phyloP scores from a whole-genome alignment of 2,888 invertebrate species.

The Perizoma flavofasciatum region DNA sequence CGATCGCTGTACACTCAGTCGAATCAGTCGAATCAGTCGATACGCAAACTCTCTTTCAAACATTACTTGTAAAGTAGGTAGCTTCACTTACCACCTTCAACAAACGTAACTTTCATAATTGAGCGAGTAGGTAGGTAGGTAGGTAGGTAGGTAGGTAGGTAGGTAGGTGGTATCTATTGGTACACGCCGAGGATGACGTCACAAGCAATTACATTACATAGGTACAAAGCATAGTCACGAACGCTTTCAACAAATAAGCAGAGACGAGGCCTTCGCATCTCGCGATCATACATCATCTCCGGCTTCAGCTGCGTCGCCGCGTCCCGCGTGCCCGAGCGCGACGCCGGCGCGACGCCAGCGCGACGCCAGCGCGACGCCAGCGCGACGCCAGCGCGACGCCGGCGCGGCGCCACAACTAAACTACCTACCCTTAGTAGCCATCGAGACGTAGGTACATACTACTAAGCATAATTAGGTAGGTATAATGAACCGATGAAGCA shows the following conservation, averaged over 20 bases:
- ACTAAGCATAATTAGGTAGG: background rate
- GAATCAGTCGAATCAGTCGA: too few species aligned
- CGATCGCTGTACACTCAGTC: too few species aligned
- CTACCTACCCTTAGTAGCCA: too few species aligned
- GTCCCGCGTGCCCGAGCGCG: background rate
- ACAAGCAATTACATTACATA: slow-evolving; percentile 11
- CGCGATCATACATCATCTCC: slow-evolving; percentile 20
- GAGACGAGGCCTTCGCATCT: slow-evolving; percentile 20
- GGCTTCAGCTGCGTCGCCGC: slow-evolving; percentile 1
- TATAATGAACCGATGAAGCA: too few species aligned
- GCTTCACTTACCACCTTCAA: too few species aligned
- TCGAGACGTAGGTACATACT: too few species aligned
- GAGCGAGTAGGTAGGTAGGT: background rate
- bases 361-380: too few species aligned
- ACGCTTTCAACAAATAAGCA: slow-evolving; percentile 12
- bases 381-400: too few species aligned
- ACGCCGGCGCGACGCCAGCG: too few species aligned
- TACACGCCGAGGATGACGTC: slow-evolving; percentile 9
- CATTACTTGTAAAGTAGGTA: too few species aligned
- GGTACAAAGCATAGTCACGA: slow-evolving; percentile 25
- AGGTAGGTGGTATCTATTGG: background rate
- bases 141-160: slow-evolving; percentile 4
- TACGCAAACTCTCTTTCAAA: too few species aligned
- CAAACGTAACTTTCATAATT: slow-evolving; percentile 5
- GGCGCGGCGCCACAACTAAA: too few species aligned